These are phyloP conservation scores for Ctenochaetus hawaiiensis DNA, from an alignment of 2,797 vertebrate species.

Conservation along the genomic window DNA sequence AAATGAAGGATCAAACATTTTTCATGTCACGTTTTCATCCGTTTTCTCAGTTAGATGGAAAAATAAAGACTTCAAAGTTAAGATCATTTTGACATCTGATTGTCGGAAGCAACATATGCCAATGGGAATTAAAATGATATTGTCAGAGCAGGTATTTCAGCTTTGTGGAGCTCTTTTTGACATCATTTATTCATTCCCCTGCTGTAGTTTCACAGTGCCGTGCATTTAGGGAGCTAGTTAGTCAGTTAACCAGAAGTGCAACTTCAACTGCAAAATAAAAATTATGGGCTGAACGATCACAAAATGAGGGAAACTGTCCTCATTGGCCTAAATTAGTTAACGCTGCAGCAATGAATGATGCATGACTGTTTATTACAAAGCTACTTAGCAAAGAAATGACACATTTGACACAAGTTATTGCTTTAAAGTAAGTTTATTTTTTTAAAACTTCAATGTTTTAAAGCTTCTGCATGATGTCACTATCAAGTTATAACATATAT, in stretches of 20 bases:
- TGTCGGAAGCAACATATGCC: conserved; percentile 1
- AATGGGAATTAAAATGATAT: background rate
- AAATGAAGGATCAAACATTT: conserved; percentile 45
- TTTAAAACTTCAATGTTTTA: background rate
- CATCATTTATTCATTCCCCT: background rate
- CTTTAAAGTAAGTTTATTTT: background rate
- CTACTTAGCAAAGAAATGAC: background rate
- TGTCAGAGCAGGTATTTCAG: background rate
- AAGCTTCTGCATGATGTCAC: background rate
- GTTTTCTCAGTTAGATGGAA: conserved; percentile 12
- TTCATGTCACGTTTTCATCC: background rate
- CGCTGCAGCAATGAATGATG: background rate
- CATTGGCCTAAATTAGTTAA: background rate
- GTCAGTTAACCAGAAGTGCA: background rate
- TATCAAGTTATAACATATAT: background rate
- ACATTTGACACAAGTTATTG: too few species aligned
- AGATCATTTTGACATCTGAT: conserved; percentile 22
- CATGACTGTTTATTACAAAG: background rate
- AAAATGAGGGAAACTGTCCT: conserved; percentile 1
- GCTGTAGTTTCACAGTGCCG: conserved; percentile 3
- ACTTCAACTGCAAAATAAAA: background rate
- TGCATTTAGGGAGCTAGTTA: background rate
- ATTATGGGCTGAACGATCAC: background rate
- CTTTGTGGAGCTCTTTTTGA: background rate
- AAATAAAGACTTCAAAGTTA: conserved; percentile 15